Evolutionary conservation across 2,113 vertebrate species (phyloP).

Genomic region (Mobula hypostoma): DNA sequence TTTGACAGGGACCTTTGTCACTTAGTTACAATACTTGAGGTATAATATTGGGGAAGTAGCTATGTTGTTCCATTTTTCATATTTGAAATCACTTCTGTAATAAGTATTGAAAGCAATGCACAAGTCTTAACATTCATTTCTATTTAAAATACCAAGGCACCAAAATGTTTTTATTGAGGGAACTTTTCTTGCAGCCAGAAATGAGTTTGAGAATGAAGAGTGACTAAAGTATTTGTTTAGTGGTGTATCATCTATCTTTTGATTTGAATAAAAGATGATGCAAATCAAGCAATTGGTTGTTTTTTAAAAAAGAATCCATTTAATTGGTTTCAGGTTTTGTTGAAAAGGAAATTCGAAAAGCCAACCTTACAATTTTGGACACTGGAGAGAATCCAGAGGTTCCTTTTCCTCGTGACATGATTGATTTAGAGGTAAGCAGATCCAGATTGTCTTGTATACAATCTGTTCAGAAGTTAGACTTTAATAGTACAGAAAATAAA

Average conservation of each 20-base stretch:
- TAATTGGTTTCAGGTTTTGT: conserved; percentile 75
- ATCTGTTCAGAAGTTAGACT: background rate
- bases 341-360: conserved; percentile 95
- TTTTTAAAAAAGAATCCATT: background rate
- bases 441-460: background rate
- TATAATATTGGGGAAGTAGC: background rate
- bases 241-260: background rate
- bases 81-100: background rate
- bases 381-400: conserved; percentile 97
- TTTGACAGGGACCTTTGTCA: no score
- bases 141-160: background rate
- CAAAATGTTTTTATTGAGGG: background rate
- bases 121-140: background rate
- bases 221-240: background rate
- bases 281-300: background rate
- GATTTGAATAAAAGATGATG: background rate
- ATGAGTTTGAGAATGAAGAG: background rate
- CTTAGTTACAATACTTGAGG: background rate
- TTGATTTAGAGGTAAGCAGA: conserved; percentile 84
- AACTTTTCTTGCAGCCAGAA: background rate
- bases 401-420: conserved; percentile 95
- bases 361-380: conserved; percentile 80
- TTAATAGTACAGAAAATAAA: background rate
- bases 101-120: background rate
- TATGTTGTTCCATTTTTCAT: background rate